Percentiles rank a stretch among this genome's conserved stretches.
Conservation (phyloP, 2,888 invertebrate genomes). For the Apantesis nais region DNA sequence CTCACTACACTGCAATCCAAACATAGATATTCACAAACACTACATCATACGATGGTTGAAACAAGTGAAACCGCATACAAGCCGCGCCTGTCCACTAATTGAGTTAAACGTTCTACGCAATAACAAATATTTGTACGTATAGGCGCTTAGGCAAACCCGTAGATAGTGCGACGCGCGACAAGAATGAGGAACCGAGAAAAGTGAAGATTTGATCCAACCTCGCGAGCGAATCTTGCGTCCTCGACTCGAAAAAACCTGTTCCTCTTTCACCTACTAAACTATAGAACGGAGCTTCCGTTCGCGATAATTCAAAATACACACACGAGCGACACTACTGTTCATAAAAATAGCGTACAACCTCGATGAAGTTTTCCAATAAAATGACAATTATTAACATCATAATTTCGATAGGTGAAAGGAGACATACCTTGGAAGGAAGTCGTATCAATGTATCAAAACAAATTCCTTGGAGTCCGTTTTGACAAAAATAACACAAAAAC, state of each 20-base stretch:
- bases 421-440: conserved; percentile 74
- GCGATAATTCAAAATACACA: conserved; percentile 49
- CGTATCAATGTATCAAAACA: conserved; percentile 50
- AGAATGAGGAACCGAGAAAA: conserved; percentile 66
- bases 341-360: conserved; percentile 29
- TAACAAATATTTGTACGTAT: conserved; percentile 49
- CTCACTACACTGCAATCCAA: conserved; percentile 65
- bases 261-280: conserved; percentile 76
- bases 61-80: conserved; percentile 38
- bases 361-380: conserved; percentile 47
- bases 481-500: conserved; percentile 60
- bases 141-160: conserved; percentile 42
- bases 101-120: conserved; percentile 60
- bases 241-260: conserved; percentile 70
- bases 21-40: conserved; percentile 61
- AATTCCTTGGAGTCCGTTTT: conserved; percentile 55
- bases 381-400: conserved; percentile 61
- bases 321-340: conserved; percentile 36
- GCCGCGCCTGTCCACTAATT: conserved; percentile 61
- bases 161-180: conserved; percentile 53
- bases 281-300: conserved; percentile 68
- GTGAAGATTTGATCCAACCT: conserved; percentile 68
- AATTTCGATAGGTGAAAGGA: conserved; percentile 81
- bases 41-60: conserved; percentile 27
- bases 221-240: conserved; percentile 55